A percentile compares a stretch with the other conserved stretches of the same genome.
phyloP scores from a whole-genome alignment of 1,140 invertebrate species.

The Zaprionus vittiger region DNA sequence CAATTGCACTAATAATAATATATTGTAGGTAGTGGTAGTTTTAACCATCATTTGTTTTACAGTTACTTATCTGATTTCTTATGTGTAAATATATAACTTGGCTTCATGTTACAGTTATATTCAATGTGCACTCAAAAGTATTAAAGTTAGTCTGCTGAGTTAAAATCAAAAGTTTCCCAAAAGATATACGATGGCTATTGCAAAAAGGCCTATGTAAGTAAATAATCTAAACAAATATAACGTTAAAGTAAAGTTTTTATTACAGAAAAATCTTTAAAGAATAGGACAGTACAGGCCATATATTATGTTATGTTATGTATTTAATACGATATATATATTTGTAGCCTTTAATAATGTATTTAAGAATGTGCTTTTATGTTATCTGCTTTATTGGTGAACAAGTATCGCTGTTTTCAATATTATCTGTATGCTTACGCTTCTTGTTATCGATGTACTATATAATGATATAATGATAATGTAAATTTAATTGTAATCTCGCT shows the following conservation, averaged over 20 bases:
- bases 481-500: background rate
- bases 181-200: background rate
- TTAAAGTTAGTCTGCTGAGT: background rate
- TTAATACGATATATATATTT: background rate
- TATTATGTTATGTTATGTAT: background rate
- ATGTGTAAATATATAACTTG: background rate
- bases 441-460: background rate
- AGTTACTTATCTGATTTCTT: background rate
- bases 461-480: background rate
- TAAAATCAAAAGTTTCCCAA: background rate
- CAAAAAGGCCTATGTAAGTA: too few relatives aligned
- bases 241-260: background rate
- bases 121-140: background rate
- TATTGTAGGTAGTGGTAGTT: background rate
- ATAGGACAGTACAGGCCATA: background rate
- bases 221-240: too few relatives aligned
- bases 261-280: background rate
- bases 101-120: background rate
- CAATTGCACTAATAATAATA: slow-evolving; percentile 27
- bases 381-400: background rate
- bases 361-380: background rate
- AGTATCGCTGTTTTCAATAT: background rate
- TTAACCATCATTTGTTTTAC: background rate
- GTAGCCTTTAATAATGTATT: background rate
- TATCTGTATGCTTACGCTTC: background rate